Base-by-base conservation (phyloP, 2,113 vertebrate genomes). In the Zosterops borbonicus region DNA sequence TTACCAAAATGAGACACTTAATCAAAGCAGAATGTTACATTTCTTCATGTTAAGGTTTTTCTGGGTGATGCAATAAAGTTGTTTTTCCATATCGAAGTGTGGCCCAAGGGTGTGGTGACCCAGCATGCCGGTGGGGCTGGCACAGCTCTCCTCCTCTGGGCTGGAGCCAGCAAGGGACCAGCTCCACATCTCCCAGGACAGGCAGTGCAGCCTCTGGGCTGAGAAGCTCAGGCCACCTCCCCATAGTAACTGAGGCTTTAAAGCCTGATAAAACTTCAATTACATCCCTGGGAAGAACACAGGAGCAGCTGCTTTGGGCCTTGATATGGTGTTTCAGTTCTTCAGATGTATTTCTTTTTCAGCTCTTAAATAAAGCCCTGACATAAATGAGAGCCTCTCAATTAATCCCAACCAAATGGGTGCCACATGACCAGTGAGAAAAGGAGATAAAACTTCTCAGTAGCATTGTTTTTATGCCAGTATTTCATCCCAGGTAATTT, bases 401-500 rank as follows among this genome's bases (percentile, higher is more conserved):
- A 73, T 69, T 69, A 90, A 83, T 65, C 13, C 19, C 6, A 75
- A 58, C 20, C 67, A 56, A 80, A 77, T 46, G 62, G 39, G 35
- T 89, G 33, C 71, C 27, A 7, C n/a, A 23, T 75, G 74, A 76
- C 37, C 41, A 69, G n/a, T 55, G 35, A 90, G 59, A 62, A 82
- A 85, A 49, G 59, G 70, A 83, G 90, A 65, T 67, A 70, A 68
- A 87, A 52, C n/a, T 76, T 65, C 71, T 67, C 39, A 77, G 24
- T 31, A 56, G 39, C 47, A 21, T 63, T 91, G 59, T 11, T 67
- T 77, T 55, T 37, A 28, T 69, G 71, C 29, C 75, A 70, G 8
- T 77, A 42, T 92, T 94, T 89, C 47, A 87, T 67, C 21, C 28
- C 31, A 42, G 83, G 12, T 81, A 74, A 71, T 83, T 83, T 56